Evolutionary conservation across 1,140 invertebrate genomes (phyloP), one percentile per base, ranked within the genome.

Genomic region (Lepeophtheirus salmonis): DNA sequence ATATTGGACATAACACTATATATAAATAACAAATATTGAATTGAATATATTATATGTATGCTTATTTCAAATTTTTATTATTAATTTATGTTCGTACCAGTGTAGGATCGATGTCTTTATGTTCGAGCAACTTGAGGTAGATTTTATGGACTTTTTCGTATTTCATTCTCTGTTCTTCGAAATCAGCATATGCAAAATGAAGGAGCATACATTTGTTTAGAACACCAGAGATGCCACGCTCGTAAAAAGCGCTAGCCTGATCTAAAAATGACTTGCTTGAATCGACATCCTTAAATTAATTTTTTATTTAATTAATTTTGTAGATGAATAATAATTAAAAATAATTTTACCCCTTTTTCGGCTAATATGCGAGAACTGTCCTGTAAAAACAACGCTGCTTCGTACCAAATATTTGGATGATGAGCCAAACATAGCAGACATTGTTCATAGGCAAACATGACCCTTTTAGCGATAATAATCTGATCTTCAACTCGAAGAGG

Each of bases 401-500:
- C 92, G 70, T 96, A 92, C 95, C 95, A 99, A 51, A 98, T 86
- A 65, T 97, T 94, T 0, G 92, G 89, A 75, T 97, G 91, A 74
- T 97, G 92, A 2, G 90, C 91, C 3, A 98, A 72, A 70, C 94
- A 97, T 13, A 98, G 72, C 21, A 99, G 73, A 68, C 91, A 94
- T 71, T 99, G 94, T 68, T 99, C 95, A 65, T 96, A 95, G 0
- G 94, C 94, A 76, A 97, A 99, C 80, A 97, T 92, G 0, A 97
- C 92, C 68, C 95, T 73, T 60, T 87, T 81, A 0, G 91, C 92
- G 1, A 97, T 82, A 0, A 94, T 68, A 0, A 87, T 83, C 0
- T 89, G 87, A 68, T 99, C 95, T 72, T 99, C 95, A 0, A 87
- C 91, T 52, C 90, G 77, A 12, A 98, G 73, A 0, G 96, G 95